phyloP scores from a whole-genome alignment of 2,797 vertebrate genomes.

The Anomalospiza imberbis region DNA sequence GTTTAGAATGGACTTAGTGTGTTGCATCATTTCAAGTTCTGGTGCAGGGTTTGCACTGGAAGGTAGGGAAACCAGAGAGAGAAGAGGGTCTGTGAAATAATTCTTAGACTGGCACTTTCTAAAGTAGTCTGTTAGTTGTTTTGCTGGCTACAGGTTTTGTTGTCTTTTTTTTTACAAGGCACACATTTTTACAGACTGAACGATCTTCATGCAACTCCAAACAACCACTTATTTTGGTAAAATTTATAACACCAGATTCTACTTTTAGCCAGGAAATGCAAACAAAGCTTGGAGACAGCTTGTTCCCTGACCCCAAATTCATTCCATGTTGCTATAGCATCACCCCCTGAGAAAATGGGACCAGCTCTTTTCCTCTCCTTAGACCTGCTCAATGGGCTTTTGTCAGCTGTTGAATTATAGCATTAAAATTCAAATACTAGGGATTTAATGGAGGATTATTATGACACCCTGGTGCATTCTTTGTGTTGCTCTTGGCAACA shows the following conservation, averaged over 20 bases:
- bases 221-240: slow-evolving; percentile 72
- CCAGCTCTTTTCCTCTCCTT: slow-evolving; percentile 72
- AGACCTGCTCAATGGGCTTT: slow-evolving; percentile 79
- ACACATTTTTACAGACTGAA: slow-evolving; percentile 43
- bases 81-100: slow-evolving; percentile 33
- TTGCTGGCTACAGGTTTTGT: slow-evolving; percentile 54
- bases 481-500: slow-evolving; percentile 77
- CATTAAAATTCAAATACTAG: slow-evolving; percentile 83
- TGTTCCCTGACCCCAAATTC: slow-evolving; percentile 81
- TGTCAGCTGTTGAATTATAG: slow-evolving; percentile 84
- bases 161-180: slow-evolving; percentile 54
- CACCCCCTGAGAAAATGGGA: slow-evolving; percentile 79
- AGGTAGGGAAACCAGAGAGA: not conserved
- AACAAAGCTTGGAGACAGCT: slow-evolving; percentile 77
- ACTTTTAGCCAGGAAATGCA: slow-evolving; percentile 79
- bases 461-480: slow-evolving; percentile 79
- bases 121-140: slow-evolving; percentile 13
- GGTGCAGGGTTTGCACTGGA: not conserved
- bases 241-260: slow-evolving; percentile 72
- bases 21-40: slow-evolving; percentile 29
- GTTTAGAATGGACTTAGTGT: slow-evolving; percentile 36
- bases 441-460: slow-evolving; percentile 84
- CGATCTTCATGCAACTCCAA: slow-evolving; percentile 54
- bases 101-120: slow-evolving; percentile 32
- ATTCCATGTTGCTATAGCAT: slow-evolving; percentile 85